Evolutionary conservation across 2,888 invertebrate species (phyloP).

Genomic region (Dynastes tityus): DNA sequence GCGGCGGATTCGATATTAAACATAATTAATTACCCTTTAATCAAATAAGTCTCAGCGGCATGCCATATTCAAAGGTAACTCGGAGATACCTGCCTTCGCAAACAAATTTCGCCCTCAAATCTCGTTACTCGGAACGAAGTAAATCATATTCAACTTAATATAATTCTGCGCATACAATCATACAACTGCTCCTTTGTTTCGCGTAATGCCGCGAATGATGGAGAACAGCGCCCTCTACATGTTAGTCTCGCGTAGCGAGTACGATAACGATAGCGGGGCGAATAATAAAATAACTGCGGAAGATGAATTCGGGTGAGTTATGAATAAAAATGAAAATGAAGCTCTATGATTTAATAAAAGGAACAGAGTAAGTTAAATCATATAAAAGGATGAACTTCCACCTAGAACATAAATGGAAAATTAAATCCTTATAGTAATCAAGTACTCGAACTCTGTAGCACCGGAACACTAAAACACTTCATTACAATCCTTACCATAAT

Average conservation of each 20-base stretch:
- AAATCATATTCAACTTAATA: conserved; percentile 34
- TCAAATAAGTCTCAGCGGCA: conserved; percentile 1
- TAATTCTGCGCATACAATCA: conserved; percentile 9
- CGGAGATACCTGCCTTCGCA: too few relatives aligned
- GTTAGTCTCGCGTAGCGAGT: neutral
- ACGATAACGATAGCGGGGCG: conserved; percentile 3
- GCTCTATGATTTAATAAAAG: too few relatives aligned
- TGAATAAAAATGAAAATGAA: too few relatives aligned
- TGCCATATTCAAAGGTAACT: neutral
- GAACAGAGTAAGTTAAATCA: too few relatives aligned
- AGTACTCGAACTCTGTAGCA: too few relatives aligned
- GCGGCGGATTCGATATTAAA: neutral
- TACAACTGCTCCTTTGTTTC: conserved; percentile 32
- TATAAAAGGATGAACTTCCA: too few relatives aligned
- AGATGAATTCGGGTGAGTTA: too few relatives aligned
- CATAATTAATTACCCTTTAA: neutral
- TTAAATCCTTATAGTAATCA: too few relatives aligned
- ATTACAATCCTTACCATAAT: too few relatives aligned
- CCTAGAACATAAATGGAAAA: too few relatives aligned
- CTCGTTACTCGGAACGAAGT: conserved; percentile 17
- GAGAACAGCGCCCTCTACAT: conserved; percentile 6
- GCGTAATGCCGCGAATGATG: conserved; percentile 4
- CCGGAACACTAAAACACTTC: too few relatives aligned
- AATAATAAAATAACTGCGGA: conserved; percentile 33
- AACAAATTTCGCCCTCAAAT: conserved; percentile 12